phyloP scores from a whole-genome alignment of 2,113 vertebrate genomes.

The Epinephelus lanceolatus region DNA sequence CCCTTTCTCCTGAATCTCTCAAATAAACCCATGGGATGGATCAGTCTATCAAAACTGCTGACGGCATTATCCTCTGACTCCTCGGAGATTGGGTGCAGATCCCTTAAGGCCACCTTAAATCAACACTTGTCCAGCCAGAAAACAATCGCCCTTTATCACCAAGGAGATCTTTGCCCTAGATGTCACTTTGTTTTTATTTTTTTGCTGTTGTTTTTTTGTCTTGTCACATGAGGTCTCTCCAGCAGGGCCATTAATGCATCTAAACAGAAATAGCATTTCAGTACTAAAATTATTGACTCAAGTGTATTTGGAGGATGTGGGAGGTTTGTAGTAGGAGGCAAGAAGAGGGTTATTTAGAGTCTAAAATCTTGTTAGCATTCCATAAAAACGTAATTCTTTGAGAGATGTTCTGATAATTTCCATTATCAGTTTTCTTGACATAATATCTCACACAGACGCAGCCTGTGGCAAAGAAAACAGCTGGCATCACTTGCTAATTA shows the following conservation, averaged over 20 bases:
- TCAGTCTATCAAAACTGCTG: constrained; percentile 69
- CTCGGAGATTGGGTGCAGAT: constrained; percentile 61
- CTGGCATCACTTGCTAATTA: constrained; percentile 50
- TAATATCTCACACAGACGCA: constrained; percentile 39
- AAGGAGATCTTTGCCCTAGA: constrained; percentile 61
- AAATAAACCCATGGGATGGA: constrained; percentile 63
- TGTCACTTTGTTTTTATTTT: constrained; percentile 42
- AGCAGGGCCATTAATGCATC: constrained; percentile 33
- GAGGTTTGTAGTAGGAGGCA: constrained; percentile 56
- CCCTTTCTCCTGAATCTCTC: constrained; percentile 29
- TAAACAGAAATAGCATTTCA: constrained; percentile 52
- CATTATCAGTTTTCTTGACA: constrained; percentile 47
- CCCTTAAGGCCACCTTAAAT: constrained; percentile 63
- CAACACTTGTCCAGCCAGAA: constrained; percentile 51
- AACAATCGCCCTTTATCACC: constrained; percentile 62
- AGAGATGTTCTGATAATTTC: constrained; percentile 40
- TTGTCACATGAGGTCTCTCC: constrained; percentile 32
- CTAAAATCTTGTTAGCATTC: constrained; percentile 56
- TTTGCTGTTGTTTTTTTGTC: constrained; percentile 41
- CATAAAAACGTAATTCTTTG: constrained; percentile 34
- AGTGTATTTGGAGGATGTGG: constrained; percentile 44
- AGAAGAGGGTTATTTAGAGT: constrained; percentile 45
- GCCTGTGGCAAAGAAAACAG: constrained; percentile 49
- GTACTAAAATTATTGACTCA: constrained; percentile 50
- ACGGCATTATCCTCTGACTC: constrained; percentile 67